Evolutionary conservation across 2,113 vertebrate genomes (phyloP).

Genomic region (Coptodon rendalli): DNA sequence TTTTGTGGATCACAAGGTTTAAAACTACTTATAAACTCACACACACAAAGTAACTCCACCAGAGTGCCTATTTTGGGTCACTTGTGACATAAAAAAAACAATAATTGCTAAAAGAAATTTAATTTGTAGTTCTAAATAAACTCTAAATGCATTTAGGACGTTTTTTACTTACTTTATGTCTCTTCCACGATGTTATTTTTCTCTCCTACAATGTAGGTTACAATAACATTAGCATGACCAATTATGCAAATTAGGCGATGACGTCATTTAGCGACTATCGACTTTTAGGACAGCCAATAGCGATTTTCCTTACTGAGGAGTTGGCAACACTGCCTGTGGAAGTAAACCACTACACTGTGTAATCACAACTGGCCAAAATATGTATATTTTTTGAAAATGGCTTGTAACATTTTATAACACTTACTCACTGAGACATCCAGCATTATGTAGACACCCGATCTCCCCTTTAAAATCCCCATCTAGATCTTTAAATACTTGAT

Average conservation of each 20-base stretch:
- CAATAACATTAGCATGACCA: accelerated
- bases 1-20: no score
- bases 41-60: no score
- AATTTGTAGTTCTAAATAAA: neutral
- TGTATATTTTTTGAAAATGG: neutral
- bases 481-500: neutral
- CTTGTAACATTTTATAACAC: neutral
- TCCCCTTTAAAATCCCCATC: neutral
- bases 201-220: neutral
- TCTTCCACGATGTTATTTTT: neutral
- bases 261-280: neutral
- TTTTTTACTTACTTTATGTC: neutral
- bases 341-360: neutral
- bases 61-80: no score
- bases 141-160: neutral
- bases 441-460: neutral
- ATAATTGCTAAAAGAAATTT: accelerated
- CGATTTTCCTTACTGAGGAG: accelerated
- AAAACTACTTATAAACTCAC: no score
- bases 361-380: neutral
- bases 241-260: neutral
- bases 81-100: no score
- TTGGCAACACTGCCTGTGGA: neutral
- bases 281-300: neutral
- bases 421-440: neutral